phyloP scores from a whole-genome alignment of 2,888 invertebrate genomes.

The Erebia epiphron region DNA sequence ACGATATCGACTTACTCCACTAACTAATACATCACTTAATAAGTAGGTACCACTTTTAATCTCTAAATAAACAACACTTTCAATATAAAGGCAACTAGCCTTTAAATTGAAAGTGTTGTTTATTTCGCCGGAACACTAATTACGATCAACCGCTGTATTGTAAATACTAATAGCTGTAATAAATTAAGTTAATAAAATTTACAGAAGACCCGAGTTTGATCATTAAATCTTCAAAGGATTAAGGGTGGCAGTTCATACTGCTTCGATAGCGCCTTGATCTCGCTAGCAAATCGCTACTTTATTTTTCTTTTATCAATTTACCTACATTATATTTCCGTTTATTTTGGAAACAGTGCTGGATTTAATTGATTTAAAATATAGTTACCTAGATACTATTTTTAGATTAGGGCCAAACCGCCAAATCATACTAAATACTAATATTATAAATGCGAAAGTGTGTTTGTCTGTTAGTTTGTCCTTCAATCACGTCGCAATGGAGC shows the following conservation, averaged over 20 bases:
- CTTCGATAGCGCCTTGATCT: slow-evolving; percentile 23
- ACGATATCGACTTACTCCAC: too few relatives aligned
- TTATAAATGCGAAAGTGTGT: too few relatives aligned
- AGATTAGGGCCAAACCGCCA: too few relatives aligned
- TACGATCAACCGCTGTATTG: slow-evolving; percentile 40
- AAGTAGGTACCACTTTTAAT: too few relatives aligned
- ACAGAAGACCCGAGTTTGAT: slow-evolving; percentile 31
- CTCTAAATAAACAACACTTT: too few relatives aligned
- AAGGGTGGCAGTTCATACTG: slow-evolving; percentile 16
- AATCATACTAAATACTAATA: too few relatives aligned
- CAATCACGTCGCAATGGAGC: too few relatives aligned
- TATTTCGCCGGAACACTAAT: slow-evolving; percentile 44
- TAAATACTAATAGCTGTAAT: slow-evolving; percentile 38
- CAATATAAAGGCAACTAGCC: too few relatives aligned
- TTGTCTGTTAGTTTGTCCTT: too few relatives aligned
- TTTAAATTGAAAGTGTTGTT: slow-evolving; percentile 30
- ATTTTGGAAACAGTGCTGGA: not conserved
- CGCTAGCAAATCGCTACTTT: slow-evolving; percentile 4
- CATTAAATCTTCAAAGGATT: slow-evolving; percentile 38
- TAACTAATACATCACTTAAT: too few relatives aligned
- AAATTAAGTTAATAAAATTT: slow-evolving; percentile 40
- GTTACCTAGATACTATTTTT: too few relatives aligned
- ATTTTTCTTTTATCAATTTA: slow-evolving; percentile 5
- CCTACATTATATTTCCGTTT: not conserved
- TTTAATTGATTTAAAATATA: too few relatives aligned